Evolutionary conservation across 2,113 vertebrate genomes (phyloP), one percentile per base, ranked within the genome.

Genomic region (Sylvia atricapilla): DNA sequence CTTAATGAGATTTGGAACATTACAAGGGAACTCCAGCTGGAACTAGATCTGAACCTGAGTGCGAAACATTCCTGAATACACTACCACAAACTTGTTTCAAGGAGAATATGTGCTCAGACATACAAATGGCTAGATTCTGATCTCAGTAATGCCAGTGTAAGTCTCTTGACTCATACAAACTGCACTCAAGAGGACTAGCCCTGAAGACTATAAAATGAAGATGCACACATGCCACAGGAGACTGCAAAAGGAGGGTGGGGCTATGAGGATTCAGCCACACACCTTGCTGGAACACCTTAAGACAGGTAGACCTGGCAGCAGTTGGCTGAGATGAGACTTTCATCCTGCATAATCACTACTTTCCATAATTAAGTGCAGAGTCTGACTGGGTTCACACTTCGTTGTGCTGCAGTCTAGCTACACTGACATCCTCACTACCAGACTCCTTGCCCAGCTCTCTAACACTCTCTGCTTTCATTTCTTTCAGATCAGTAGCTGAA

Each of bases 1-100:
- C 85, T 94, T 96, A 97, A 94, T 97, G 94, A 92, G 94, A 92
- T 96, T 96, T 94, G 95, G 93, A 96, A 94, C 94, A 94, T 90
- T 95, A 90, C 88, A 87, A 95, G 95, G 96, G 95, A 96, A 96
- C 92, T 97, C 95, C 94, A 95, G 90, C 86, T 96, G 95, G 94
- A 97, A 96, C 93, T 63, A 95, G 95, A 95, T 96, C 92, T 95
- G 88, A 94, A 96, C 93, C 56, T 2, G 9, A 89, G 86, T 46
- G 49, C 2, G 10, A 96, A 95, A 81, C 94, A 92, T 93, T 97
- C 94, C 96, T 96, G 94, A 92, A 76, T 84, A 82, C 52, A 46
- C 93, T 94, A 93, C 86, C 64, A 72, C 88, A 93, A 94, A 92
- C 93, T 84, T 72, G 73, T 87, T 96, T 92, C 90, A 82, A 93